phyloP scores from a whole-genome alignment of 2,888 invertebrate species.

The Drosophila yooni region DNA sequence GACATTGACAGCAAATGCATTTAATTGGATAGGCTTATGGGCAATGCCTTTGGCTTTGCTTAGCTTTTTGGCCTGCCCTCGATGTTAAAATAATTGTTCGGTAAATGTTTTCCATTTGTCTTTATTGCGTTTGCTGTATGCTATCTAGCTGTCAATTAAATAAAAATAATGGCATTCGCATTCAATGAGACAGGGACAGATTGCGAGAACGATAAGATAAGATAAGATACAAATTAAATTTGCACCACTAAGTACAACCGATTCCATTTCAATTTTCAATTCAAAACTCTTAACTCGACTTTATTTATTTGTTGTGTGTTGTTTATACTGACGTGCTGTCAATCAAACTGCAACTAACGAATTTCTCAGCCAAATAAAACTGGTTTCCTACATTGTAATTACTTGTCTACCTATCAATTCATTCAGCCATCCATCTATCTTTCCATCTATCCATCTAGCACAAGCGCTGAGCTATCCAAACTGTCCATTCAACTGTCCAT shows the following conservation, averaged over 20 bases:
- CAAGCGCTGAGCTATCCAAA: slow-evolving; percentile 56
- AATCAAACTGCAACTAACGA: slow-evolving; percentile 35
- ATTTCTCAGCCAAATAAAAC: slow-evolving; percentile 39
- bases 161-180: slow-evolving; percentile 33
- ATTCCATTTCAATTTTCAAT: background rate
- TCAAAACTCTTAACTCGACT: background rate
- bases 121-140: slow-evolving; percentile 30
- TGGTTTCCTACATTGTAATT: slow-evolving; percentile 52
- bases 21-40: slow-evolving; percentile 68
- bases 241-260: background rate
- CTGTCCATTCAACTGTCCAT: slow-evolving; percentile 62
- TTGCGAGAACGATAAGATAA: background rate
- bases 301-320: background rate
- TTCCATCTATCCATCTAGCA: slow-evolving; percentile 46
- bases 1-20: slow-evolving; percentile 76
- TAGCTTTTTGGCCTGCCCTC: slow-evolving; percentile 10
- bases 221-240: slow-evolving; percentile 1
- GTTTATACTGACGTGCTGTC: slow-evolving; percentile 19
- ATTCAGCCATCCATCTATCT: slow-evolving; percentile 27
- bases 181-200: slow-evolving; percentile 2
- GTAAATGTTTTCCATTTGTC: slow-evolving; percentile 43
- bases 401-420: slow-evolving; percentile 60
- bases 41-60: slow-evolving; percentile 31
- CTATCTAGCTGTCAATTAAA: slow-evolving; percentile 48
- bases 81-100: slow-evolving; percentile 43